These are phyloP conservation scores for Tympanuchus pallidicinctus DNA, from an alignment of 2,113 vertebrate genomes.

Conservation along the genomic window DNA sequence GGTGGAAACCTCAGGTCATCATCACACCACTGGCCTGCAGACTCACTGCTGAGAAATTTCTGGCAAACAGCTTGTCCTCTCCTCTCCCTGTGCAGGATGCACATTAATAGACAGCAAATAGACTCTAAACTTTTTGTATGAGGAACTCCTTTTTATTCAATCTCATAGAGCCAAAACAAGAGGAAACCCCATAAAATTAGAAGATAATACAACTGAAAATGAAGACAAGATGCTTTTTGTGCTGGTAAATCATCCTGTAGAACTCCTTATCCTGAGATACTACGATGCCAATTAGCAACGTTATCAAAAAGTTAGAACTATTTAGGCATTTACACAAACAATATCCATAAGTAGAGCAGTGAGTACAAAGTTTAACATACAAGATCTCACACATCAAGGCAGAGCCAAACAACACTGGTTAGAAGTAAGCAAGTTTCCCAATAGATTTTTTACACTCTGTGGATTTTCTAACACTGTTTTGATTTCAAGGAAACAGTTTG, in stretches of 20 bases:
- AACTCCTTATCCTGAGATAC: slow-evolving; percentile 7
- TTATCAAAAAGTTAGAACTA: background rate
- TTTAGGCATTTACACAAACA: background rate
- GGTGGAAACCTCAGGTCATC: background rate
- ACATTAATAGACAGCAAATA: background rate
- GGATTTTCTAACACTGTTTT: background rate
- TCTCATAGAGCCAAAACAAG: background rate
- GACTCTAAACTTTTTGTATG: background rate
- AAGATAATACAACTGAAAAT: background rate
- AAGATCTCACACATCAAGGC: background rate
- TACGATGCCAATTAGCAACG: background rate
- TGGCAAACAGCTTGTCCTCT: background rate
- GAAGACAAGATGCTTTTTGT: background rate
- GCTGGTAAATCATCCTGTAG: background rate
- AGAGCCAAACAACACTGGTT: background rate
- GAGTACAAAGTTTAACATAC: background rate
- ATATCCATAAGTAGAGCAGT: background rate
- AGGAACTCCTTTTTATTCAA: background rate
- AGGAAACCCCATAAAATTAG: background rate
- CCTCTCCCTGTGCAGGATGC: background rate
- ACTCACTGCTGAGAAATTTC: background rate
- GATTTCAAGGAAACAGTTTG: background rate
- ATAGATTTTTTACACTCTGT: background rate
- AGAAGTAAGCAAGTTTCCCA: background rate
- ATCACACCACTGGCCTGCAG: background rate